Evolutionary conservation across 1,140 invertebrate genomes (phyloP).

Genomic region (Habropoda laboriosa): DNA sequence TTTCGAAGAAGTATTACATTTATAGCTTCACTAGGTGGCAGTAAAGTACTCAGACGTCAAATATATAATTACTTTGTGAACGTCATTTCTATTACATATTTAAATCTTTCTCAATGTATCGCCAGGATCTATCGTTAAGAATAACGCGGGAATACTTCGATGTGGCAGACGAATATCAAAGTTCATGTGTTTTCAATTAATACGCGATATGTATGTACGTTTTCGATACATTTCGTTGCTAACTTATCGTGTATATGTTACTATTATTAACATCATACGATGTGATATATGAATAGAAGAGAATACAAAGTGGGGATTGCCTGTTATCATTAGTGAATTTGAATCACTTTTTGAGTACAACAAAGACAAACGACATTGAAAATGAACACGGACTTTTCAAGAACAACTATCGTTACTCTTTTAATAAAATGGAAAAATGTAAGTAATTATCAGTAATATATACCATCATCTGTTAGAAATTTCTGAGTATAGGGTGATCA

Average conservation of each 20-base stretch:
- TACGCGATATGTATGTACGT: background rate
- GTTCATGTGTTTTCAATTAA: slow-evolving; percentile 3
- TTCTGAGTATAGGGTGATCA: slow-evolving; percentile 24
- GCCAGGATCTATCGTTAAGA: slow-evolving; percentile 1
- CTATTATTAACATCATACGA: slow-evolving; percentile 31
- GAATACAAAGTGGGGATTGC: background rate
- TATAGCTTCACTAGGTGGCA: slow-evolving; percentile 52
- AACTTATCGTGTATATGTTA: slow-evolving; percentile 29
- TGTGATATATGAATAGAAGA: slow-evolving; percentile 35
- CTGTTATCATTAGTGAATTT: slow-evolving; percentile 6
- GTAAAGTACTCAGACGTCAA: slow-evolving; percentile 53
- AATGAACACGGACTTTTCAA: background rate
- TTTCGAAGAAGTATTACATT: slow-evolving; percentile 21
- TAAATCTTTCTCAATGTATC: background rate
- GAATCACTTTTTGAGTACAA: background rate
- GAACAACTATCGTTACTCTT: slow-evolving; percentile 14
- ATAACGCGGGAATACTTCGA: slow-evolving; percentile 11
- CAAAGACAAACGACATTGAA: background rate
- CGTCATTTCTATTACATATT: background rate
- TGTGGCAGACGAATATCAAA: background rate
- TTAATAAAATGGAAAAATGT: slow-evolving; percentile 31
- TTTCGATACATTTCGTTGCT: slow-evolving; percentile 18
- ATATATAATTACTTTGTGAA: slow-evolving; percentile 28
- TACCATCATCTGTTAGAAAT: background rate
- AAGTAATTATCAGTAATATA: slow-evolving; percentile 36